These are phyloP conservation scores for Cataglyphis albicans DNA, from an alignment of 2,888 invertebrate species.

Conservation along the genomic window DNA sequence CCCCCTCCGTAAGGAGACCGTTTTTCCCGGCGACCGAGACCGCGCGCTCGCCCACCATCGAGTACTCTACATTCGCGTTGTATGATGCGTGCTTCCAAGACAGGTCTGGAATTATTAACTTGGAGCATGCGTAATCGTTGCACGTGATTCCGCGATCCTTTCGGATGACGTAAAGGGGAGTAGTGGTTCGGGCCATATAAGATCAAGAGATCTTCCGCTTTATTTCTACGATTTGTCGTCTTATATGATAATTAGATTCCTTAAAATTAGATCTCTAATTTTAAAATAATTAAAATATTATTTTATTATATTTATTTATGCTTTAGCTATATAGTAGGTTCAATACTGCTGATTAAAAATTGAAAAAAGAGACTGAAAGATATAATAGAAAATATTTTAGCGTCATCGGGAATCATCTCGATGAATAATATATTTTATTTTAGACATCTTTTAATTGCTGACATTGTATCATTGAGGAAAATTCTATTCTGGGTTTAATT, in stretches of 20 bases:
- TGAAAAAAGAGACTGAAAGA: background rate
- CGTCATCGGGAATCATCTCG: background rate
- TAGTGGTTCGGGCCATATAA: constrained; percentile 32
- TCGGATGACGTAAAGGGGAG: constrained; percentile 34
- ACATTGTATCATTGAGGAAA: background rate
- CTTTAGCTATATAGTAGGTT: background rate
- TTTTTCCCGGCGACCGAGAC: constrained; percentile 59
- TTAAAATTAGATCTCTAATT: background rate
- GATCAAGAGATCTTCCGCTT: background rate
- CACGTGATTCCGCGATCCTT: constrained; percentile 30
- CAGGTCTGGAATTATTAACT: constrained; percentile 5
- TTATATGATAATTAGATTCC: background rate
- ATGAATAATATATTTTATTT: background rate
- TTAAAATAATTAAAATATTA: background rate
- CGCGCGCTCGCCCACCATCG: constrained; percentile 66
- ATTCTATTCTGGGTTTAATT: background rate
- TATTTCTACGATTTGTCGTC: background rate
- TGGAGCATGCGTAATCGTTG: constrained; percentile 25
- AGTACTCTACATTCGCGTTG: constrained; percentile 55
- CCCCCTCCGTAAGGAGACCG: constrained; percentile 62
- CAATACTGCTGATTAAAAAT: background rate
- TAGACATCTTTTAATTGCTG: background rate
- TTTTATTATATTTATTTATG: background rate
- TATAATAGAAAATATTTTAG: background rate
- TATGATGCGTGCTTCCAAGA: constrained; percentile 13